Conservation (phyloP, 2,113 vertebrate species). For the Isichthys henryi region DNA sequence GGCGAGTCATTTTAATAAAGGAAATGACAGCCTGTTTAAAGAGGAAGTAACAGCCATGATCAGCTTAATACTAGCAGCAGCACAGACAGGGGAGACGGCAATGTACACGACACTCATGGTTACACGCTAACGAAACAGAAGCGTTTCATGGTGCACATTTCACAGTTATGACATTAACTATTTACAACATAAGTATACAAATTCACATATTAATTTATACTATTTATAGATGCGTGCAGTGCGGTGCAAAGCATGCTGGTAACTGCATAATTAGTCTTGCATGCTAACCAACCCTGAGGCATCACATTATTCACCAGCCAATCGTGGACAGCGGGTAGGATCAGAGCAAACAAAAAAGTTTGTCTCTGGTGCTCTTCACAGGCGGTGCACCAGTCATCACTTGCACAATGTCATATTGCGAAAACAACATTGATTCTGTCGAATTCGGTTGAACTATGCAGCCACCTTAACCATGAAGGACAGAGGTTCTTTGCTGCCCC, state of each 20-base stretch:
- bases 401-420: neutral
- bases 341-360: neutral
- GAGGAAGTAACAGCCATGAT: neutral
- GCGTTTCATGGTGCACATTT: neutral
- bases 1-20: neutral
- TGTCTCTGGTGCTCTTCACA: neutral
- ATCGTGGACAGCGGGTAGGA: neutral
- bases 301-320: neutral
- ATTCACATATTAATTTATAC: neutral
- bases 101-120: neutral
- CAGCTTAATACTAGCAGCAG: neutral
- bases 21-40: neutral
- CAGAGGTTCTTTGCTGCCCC: neutral
- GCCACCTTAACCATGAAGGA: neutral
- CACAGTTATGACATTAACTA: neutral
- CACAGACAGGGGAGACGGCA: neutral
- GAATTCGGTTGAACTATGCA: neutral
- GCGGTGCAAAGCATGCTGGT: neutral
- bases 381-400: neutral
- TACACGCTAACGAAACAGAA: neutral
- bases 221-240: neutral
- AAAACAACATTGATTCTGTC: neutral
- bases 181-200: neutral
- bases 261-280: neutral
- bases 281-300: neutral